Percentiles rank a stretch among this genome's conserved stretches.
phyloP scores from a whole-genome alignment of 2,888 invertebrate species.

The Hemaris fuciformis region DNA sequence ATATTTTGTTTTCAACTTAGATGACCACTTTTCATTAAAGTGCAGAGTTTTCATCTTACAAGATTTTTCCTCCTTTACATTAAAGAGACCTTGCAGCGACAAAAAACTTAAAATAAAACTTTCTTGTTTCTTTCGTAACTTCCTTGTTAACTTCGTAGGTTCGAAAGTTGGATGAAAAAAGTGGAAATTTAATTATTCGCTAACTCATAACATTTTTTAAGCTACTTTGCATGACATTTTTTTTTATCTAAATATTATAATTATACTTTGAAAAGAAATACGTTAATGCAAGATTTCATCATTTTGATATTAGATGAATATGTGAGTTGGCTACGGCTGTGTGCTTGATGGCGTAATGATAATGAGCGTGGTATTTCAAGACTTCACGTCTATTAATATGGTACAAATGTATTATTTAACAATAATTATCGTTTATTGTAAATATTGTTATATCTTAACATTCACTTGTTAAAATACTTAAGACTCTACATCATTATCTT shows the following conservation, averaged over 20 bases:
- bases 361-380: no score
- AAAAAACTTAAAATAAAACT: constrained; percentile 33
- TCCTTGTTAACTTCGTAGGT: constrained; percentile 38
- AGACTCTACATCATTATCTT: no score
- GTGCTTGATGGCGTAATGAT: no score
- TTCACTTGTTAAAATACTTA: no score
- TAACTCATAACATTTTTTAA: neutral
- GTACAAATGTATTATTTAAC: no score
- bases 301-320: no score
- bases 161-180: constrained; percentile 30
- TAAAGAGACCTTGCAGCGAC: constrained; percentile 32
- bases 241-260: neutral
- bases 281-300: no score
- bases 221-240: constrained; percentile 10
- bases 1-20: neutral
- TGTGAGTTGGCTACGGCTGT: no score
- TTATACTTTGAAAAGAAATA: neutral
- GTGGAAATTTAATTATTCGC: constrained; percentile 32
- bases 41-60: constrained; percentile 15
- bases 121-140: constrained; percentile 34
- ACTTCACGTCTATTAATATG: no score
- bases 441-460: no score
- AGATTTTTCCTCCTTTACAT: constrained; percentile 24
- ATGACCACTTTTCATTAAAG: constrained; percentile 14
- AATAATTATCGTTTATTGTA: no score